phyloP scores from a whole-genome alignment of 2,797 vertebrate genomes.

The Poecilia picta region DNA sequence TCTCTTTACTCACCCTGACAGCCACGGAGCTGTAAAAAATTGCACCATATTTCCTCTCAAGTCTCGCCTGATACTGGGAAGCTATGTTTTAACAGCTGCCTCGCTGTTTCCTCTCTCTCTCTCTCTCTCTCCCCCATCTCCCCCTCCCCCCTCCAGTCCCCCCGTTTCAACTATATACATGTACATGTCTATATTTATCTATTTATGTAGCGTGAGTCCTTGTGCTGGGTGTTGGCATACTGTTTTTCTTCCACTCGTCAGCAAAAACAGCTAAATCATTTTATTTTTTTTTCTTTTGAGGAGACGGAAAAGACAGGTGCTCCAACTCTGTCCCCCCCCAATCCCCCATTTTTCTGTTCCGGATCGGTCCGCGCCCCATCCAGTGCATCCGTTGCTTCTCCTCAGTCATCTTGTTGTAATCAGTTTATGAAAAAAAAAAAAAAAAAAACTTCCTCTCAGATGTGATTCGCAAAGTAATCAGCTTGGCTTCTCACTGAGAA shows the following conservation, averaged over 20 bases:
- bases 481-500: slow-evolving; percentile 77
- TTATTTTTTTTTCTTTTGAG: slow-evolving; percentile 45
- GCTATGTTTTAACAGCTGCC: slow-evolving; percentile 68
- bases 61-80: slow-evolving; percentile 64
- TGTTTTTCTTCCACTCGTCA: background rate
- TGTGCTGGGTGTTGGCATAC: slow-evolving; percentile 22
- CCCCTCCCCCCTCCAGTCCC: slow-evolving; percentile 25
- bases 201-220: background rate
- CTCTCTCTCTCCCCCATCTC: slow-evolving; percentile 20
- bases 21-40: slow-evolving; percentile 61
- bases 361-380: slow-evolving; percentile 18
- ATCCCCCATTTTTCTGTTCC: background rate
- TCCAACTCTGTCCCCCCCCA: background rate
- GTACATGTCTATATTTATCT: slow-evolving; percentile 1
- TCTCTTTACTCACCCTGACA: slow-evolving; percentile 67
- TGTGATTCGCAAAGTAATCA: slow-evolving; percentile 75
- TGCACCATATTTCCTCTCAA: slow-evolving; percentile 69
- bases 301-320: slow-evolving; percentile 29
- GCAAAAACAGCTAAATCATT: background rate
- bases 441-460: slow-evolving; percentile 18
- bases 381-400: slow-evolving; percentile 8
- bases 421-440: slow-evolving; percentile 63
- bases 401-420: slow-evolving; percentile 62
- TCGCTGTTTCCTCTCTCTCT: slow-evolving; percentile 41
- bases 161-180: slow-evolving; percentile 23